Evolutionary conservation across 2,113 vertebrate species (phyloP), one percentile per base, ranked within the genome.

Genomic region (Microtus montanus): DNA sequence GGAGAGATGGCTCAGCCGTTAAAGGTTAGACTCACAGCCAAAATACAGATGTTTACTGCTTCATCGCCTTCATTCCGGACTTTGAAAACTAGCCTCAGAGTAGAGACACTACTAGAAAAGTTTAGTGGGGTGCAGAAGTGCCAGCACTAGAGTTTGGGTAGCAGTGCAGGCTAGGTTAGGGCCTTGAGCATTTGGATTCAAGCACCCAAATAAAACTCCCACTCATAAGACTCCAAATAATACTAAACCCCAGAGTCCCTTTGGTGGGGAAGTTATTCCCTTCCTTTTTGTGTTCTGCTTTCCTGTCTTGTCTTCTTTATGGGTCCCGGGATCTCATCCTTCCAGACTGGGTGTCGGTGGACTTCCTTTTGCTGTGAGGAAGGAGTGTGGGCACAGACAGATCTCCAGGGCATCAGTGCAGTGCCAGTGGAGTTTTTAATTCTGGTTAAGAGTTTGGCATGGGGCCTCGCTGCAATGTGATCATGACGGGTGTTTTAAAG

Each of bases 51-150:
- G 54, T 30, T 38, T 82, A 80, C 63, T 52, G 30, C 38, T 3
- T 84, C 58, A 70, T 92, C 28, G 26, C 47, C 66, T 49, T 87
- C 74, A 52, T 71, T 89, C 44, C 66, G 70, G 68, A 22, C 75
- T 91, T 66, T 91, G 47, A 78, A 89, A 93, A 87, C 38, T 84
- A 79, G 64, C 66, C n/a, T 75, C 33, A 64, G 71, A 85, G 44
- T 54, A 90, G 89, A 86, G 61, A 61, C 77, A n/a, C 49, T 66
- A 44, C 44, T 82, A 52, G 86, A 80, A 61, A 24, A 87, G 30
- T 33, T 20, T 15, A 54, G 17, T 35, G 26, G 73, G 71, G 28
- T 73, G 30, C 15, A 80, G 38, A 89, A 89, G 47, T 52, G 26
- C 38, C 19, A n/a, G 91, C 49, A 15, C 47, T 79, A 49, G 24